Base-by-base conservation (phyloP, 2,797 vertebrate species). In the Acrocephalus scirpaceus region DNA sequence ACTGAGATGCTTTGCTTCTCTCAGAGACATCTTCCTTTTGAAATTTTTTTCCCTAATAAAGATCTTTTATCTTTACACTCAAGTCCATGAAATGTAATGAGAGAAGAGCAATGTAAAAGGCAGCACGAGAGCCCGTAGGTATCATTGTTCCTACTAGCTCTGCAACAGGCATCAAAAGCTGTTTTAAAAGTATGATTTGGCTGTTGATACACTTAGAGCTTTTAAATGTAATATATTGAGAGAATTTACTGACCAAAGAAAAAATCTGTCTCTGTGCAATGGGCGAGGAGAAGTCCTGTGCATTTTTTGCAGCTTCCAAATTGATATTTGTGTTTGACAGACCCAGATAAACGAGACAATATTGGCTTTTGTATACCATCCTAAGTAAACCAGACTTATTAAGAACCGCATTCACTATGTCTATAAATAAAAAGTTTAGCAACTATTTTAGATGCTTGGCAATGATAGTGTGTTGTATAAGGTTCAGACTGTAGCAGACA, bases 381-480 rank as follows among this genome's bases (percentile, higher is more conserved):
- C 58, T 56, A 70, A 80, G 61, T 77, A 86, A 91, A 86, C 20
- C 29, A 56, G 40, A 71, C 17, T 69, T 64, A 77, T 51, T 80
- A 92, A 61, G 42, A 51, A 36, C 5, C 1, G 0, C 21, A 42
- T 78, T 78, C 23, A 38, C 36, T 47, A 9, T 21, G 15, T 54
- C 78, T 93, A 19, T 56, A 94, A 93, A 94, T 77, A 93, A 87
- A 71, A 15, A 70, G 17, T 45, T 83, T 45, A 74, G 53, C 34
- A 48, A n/a, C 66, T 92, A n/a, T 86, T 86, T 80, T 74, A 81
- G 73, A 23, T 72, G 21, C 61, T 66, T 66, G 66, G 62, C 38
- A 76, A 50, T 45, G 38, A 27, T 36, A 51, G 42, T 76, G 27
- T 65, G 81, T 69, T 77, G 65, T 80, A 51, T 76, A 82, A 93